These are phyloP conservation scores for Pogonus chalceus DNA, from an alignment of 1,140 invertebrate genomes.

Conservation along the genomic window DNA sequence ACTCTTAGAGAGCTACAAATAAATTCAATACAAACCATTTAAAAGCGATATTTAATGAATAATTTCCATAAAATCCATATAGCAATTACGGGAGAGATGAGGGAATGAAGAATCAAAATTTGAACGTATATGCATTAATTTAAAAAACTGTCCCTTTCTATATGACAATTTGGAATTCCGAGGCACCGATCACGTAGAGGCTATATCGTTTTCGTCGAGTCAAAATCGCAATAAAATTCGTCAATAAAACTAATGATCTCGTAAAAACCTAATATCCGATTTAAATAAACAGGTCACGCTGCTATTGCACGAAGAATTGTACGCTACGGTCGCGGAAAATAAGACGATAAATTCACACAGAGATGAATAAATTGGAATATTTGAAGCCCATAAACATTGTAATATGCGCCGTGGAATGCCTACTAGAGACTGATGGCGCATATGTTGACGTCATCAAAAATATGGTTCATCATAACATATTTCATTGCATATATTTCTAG, in stretches of 20 bases:
- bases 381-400: neutral
- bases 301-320: neutral
- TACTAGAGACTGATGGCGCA: neutral
- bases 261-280: neutral
- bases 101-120: too few species aligned
- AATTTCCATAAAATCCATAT: too few species aligned
- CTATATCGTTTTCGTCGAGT: neutral
- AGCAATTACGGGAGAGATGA: too few species aligned
- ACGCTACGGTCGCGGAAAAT: neutral
- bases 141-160: too few species aligned
- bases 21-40: too few species aligned
- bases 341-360: neutral
- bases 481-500: too few species aligned
- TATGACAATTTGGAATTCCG: too few species aligned
- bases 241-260: neutral
- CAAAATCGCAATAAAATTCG: neutral
- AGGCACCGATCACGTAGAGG: neutral
- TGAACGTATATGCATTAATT: too few species aligned
- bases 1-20: too few species aligned
- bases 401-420: neutral
- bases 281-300: neutral
- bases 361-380: neutral
- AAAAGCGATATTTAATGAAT: too few species aligned
- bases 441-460: too few species aligned
- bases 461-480: too few species aligned